Evolutionary conservation across 2,113 vertebrate genomes (phyloP).

Genomic region (Elgaria multicarinata): DNA sequence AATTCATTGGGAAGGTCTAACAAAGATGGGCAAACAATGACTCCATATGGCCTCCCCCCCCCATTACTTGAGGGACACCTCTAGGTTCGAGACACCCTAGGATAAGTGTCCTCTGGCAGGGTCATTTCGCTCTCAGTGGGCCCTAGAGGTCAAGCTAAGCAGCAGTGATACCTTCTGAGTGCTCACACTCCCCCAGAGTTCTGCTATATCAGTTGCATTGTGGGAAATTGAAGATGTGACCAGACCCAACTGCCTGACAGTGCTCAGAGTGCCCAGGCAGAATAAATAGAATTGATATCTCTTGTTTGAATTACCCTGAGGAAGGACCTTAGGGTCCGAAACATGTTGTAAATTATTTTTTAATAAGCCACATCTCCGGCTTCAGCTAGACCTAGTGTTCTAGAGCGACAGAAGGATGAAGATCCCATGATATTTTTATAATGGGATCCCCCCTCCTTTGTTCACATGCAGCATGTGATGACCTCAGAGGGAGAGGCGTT

Average conservation of each 20-base stretch:
- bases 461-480: too few species aligned
- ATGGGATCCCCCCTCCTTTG: too few species aligned
- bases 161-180: not conserved
- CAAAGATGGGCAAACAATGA: not conserved
- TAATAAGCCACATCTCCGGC: too few species aligned
- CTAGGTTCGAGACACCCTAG: not conserved
- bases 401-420: too few species aligned
- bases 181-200: not conserved
- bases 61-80: too few species aligned
- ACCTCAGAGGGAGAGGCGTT: too few species aligned
- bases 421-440: too few species aligned
- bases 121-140: not conserved
- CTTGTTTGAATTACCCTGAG: too few species aligned
- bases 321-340: too few species aligned
- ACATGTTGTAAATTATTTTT: too few species aligned
- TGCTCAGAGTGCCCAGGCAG: not conserved
- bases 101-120: not conserved
- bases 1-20: not conserved
- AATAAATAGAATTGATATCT: too few species aligned
- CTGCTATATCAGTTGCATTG: not conserved
- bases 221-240: not conserved
- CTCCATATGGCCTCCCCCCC: not conserved
- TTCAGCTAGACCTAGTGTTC: too few species aligned
- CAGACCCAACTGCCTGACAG: not conserved
- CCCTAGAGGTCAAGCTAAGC: not conserved